Percentiles rank a stretch among this genome's conserved stretches.
phyloP scores from a whole-genome alignment of 1,140 invertebrate genomes.

The Maconellicoccus hirsutus region DNA sequence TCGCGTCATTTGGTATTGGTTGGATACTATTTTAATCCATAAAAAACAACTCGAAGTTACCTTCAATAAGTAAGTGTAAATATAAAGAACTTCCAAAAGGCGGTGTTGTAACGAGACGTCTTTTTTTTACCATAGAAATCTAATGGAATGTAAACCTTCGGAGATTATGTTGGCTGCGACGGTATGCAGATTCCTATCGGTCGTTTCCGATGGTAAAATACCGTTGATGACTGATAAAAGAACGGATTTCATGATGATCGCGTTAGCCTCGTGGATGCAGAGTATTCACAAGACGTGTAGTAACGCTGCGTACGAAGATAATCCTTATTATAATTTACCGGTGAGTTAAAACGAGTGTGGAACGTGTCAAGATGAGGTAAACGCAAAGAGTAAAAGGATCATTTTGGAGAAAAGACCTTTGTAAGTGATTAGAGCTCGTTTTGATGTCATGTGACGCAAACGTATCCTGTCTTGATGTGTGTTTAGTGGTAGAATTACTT shows the following conservation, averaged over 20 bases:
- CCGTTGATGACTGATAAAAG: conserved; percentile 14
- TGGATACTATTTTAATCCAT: conserved; percentile 1
- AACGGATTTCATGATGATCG: conserved; percentile 19
- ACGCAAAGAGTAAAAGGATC: no score
- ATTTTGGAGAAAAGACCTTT: no score
- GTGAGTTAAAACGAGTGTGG: background rate
- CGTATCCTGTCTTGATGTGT: no score
- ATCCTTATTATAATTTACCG: conserved; percentile 12
- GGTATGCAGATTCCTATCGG: background rate
- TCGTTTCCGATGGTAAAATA: conserved; percentile 10
- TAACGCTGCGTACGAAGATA: background rate
- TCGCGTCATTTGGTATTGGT: conserved; percentile 11
- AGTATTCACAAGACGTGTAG: conserved; percentile 15
- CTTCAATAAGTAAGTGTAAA: background rate
- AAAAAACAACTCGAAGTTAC: conserved; percentile 15
- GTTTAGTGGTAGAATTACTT: no score
- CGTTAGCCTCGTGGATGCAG: conserved; percentile 15
- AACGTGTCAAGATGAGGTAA: no score
- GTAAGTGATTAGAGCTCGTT: no score
- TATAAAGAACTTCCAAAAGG: background rate
- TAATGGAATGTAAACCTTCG: conserved; percentile 14
- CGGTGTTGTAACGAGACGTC: background rate
- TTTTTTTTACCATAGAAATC: background rate
- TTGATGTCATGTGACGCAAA: no score
- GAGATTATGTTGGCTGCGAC: conserved; percentile 4